These are phyloP conservation scores for Perdita meconis DNA, from an alignment of 2,888 invertebrate genomes.

Conservation along the genomic window DNA sequence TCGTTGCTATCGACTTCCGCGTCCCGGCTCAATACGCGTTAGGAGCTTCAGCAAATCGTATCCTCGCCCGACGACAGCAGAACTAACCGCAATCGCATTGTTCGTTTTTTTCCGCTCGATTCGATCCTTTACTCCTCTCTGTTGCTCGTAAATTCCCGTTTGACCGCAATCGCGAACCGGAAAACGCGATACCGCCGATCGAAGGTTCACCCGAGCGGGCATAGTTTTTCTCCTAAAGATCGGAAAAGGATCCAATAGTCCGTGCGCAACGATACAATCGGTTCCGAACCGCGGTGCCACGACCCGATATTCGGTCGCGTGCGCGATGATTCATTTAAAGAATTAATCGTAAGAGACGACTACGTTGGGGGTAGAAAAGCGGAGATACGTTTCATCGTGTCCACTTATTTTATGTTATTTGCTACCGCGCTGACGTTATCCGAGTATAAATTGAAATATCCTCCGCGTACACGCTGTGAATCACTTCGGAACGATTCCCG, in stretches of 20 bases:
- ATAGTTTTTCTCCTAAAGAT: conserved; percentile 11
- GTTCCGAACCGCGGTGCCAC: neutral
- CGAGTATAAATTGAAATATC: conserved; percentile 32
- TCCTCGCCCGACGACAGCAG: neutral
- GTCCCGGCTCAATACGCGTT: neutral
- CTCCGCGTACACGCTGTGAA: conserved; percentile 9
- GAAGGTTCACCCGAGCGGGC: conserved; percentile 19
- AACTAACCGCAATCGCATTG: neutral
- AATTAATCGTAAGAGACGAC: conserved; percentile 7
- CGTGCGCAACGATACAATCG: conserved; percentile 8
- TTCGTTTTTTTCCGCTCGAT: neutral
- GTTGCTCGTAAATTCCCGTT: conserved; percentile 25
- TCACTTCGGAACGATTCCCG: conserved; percentile 21
- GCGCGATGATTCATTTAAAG: conserved; percentile 19
- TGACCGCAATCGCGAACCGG: conserved; percentile 42
- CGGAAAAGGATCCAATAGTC: conserved; percentile 5
- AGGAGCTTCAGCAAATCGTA: conserved; percentile 28
- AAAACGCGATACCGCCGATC: conserved; percentile 47
- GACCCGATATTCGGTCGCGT: conserved; percentile 26
- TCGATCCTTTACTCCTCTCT: conserved; percentile 22
- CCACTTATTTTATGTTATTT: conserved; percentile 30
- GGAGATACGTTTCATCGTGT: conserved; percentile 2
- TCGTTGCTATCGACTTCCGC: neutral
- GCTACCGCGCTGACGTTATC: conserved; percentile 3
- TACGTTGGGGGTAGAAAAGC: neutral